A percentile compares a stretch with the other conserved stretches of the same genome.
phyloP scores from a whole-genome alignment of 2,797 vertebrate genomes.

The Amazona finschi region DNA sequence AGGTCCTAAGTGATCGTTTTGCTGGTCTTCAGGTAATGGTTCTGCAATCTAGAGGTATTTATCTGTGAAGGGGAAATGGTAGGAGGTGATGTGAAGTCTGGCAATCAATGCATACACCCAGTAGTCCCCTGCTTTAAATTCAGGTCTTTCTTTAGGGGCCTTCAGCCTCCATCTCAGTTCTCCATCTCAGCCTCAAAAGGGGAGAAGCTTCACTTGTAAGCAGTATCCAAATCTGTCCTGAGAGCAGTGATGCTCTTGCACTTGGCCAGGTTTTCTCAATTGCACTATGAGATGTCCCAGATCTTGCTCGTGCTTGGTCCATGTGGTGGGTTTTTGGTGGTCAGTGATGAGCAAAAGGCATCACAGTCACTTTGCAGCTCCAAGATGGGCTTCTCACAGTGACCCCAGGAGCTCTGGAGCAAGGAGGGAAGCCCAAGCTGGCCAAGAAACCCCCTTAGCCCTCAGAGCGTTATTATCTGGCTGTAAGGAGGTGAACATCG shows the following conservation, averaged over 20 bases:
- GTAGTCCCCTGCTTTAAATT: neutral
- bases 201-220: neutral
- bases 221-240: neutral
- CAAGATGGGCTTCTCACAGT: neutral
- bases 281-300: neutral
- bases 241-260: rapidly evolving
- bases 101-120: neutral
- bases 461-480: neutral
- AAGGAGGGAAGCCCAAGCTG: neutral
- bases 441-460: neutral
- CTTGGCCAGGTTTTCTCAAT: neutral
- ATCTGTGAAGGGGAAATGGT: neutral
- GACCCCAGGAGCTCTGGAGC: neutral
- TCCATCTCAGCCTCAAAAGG: neutral
- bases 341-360: rapidly evolving
- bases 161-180: neutral
- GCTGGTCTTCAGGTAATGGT: rapidly evolving
- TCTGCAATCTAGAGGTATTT: neutral
- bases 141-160: neutral
- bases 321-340: neutral
- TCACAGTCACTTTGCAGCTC: neutral
- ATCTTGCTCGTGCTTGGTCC: neutral
- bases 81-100: neutral
- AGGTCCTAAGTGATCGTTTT: neutral
- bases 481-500: neutral